Evolutionary conservation across 2,113 vertebrate species (phyloP), one percentile per base, ranked within the genome.

Genomic region (Osmerus eperlanus): DNA sequence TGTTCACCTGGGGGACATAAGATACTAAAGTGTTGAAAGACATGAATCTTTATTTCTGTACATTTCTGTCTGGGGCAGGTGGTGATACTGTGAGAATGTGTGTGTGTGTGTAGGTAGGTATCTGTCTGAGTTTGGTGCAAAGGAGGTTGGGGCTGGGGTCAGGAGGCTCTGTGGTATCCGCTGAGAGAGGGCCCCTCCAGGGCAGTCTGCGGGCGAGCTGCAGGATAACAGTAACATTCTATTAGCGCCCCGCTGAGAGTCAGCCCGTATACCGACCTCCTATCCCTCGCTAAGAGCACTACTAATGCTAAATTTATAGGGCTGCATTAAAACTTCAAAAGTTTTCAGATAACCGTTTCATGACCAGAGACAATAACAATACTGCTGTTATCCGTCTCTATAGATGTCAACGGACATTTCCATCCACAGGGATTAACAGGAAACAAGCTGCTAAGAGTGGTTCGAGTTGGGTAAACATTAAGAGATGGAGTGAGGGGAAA

Each of bases 261-360:
- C 67, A 73, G 62, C 28, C 51, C 68, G 23, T 47, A 53, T 67
- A 53, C 60, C 72, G 23, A 5, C 53, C 23, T 16, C 72, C 70
- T 55, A 64, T 70, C 51, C 74, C 15, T 36, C 32, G 51, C 61
- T 70, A 72, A 83, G 69, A 84, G 69, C 58, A 56, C 61, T 68
- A 60, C 73, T 82, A 60, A 84, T 82, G 59, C 59, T 58, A 78
- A 68, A 85, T 83, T 83, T 81, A 83, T 83, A 78, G 74, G 7
- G 7, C 55, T 0, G 5, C 71, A 73, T 84, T 75, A 84, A 84
- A 87, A 72, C 51, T 85, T 83, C 72, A 78, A 71, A 18, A 36
- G 29, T 67, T 14, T n/a, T 62, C 56, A 60, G 58, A 64, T 73
- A 72, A 75, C 62, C 18, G 4, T 14, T 68, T 69, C 58, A 18